Base-by-base conservation (phyloP, 2,113 vertebrate genomes). In the Cheilinus undulatus region DNA sequence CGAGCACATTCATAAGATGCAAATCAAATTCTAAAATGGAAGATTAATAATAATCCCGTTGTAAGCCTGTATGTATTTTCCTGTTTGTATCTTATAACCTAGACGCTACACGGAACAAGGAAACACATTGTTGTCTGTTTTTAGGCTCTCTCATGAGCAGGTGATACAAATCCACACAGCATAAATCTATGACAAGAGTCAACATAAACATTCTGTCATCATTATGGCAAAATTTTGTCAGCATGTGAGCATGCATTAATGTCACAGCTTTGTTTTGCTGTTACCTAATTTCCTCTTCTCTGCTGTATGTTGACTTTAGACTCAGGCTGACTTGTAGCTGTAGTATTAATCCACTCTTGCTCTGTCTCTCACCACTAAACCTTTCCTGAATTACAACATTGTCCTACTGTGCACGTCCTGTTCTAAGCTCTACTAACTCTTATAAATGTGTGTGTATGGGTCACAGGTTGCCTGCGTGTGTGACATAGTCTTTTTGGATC, bases 351-450 rank as follows among this genome's bases (percentile, higher is more conserved):
- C 83, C 79, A 77, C 62, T 62, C 62, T 48, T 60, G 38, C 27
- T 46, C 63, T 80, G 49, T 15, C 72, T 69, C 68, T 83, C 62
- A 56, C 60, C 57, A 42, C 68, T 85, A 85, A 89, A 88, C 38
- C 85, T 68, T 80, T 64, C 61, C 70, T 82, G 76, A 90, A 85
- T 83, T 86, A 84, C 71, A 80, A 49, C 57, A 67, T 57, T 78
- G 81, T 84, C 78, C 86, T 65, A 64, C 36, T 83, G 74, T 80
- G 75, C 63, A 62, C 61, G 75, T 67, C 85, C 80, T 20, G 69
- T 71, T 72, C 57, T 85, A 89, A 91, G 84, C 88, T 83, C 53
- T 71, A 45, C 66, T 70, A 67, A 86, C 85, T 70, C 77, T 51
- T 13, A 51, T 75, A 27, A 58, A 54, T 61, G 43, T 65, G 51